A percentile compares a stretch with the other conserved stretches of the same genome.
Conservation (phyloP, 2,888 invertebrate species). For the Deroplatys truncata region DNA sequence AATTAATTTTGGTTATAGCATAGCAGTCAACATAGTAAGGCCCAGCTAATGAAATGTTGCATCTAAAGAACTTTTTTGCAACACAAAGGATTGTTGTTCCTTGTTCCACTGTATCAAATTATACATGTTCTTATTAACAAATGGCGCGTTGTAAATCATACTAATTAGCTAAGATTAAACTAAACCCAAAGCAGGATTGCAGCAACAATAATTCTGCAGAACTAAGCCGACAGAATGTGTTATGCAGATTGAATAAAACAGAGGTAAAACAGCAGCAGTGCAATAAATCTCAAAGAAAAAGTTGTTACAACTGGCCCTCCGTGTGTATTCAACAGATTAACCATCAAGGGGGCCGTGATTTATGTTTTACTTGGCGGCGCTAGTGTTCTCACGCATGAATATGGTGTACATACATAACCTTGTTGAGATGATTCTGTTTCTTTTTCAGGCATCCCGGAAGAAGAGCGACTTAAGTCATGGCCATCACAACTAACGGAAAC, state of each 20-base stretch:
- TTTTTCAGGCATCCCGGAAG: constrained; percentile 38
- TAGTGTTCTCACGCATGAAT: not conserved
- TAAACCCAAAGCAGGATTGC: too few relatives aligned
- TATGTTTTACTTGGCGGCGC: not conserved
- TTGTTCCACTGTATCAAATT: too few relatives aligned
- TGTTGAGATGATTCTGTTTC: not conserved
- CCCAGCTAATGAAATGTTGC: too few relatives aligned
- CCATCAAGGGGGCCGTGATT: not conserved
- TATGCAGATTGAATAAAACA: not conserved
- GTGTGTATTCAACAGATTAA: not conserved
- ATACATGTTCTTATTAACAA: too few relatives aligned
- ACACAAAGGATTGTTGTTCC: too few relatives aligned
- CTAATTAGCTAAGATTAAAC: too few relatives aligned
- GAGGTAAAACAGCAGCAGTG: not conserved
- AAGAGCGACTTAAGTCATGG: constrained; percentile 39
- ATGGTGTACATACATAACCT: not conserved
- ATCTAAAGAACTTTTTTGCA: too few relatives aligned
- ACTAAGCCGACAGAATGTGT: not conserved
- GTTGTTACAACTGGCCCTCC: not conserved
- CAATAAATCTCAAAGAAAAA: not conserved
- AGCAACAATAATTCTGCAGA: too few relatives aligned
- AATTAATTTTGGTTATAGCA: too few relatives aligned
- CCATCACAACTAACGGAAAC: constrained; percentile 33
- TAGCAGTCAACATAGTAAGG: too few relatives aligned
- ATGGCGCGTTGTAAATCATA: too few relatives aligned